Evolutionary conservation across 2,888 invertebrate genomes (phyloP), one percentile per base, ranked within the genome.

Genomic region (Salpingus planirostris): DNA sequence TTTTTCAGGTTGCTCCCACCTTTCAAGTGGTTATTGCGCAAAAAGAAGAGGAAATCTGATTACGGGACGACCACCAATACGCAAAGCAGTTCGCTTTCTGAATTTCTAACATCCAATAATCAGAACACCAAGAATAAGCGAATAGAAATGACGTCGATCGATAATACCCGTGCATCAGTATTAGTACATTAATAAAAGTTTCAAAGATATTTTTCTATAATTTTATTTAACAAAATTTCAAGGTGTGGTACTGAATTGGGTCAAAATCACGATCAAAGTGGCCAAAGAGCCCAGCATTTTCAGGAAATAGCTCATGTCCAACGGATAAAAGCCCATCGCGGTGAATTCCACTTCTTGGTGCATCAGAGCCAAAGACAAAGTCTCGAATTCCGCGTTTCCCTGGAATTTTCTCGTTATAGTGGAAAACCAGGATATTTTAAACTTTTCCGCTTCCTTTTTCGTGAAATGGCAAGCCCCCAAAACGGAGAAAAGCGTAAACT

Each of bases 41-140:
- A 47, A 27, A 55, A 46, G 26, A 38, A 46, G 29, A 36, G 46
- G 18, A 44, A 45, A 34, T n/a, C n/a, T n/a, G 34, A 40, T 3
- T 46, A 47, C n/a, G 50, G 47, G 15, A 69, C 70, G 0, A 69
- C 70, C 39, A 73, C 71, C 0, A 71, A 71, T 34, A 65, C 73
- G 15, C 65, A 72, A 43, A 73, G 71, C 21, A 58, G 55, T 33
- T 52, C 53, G 34, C 43, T 58, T 29, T 54, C 55, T 1, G 60
- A 58, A 42, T 55, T 58, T 38, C 38, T 58, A 26, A 56, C 59
- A 2, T 55, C 4, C 18, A 18, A 5, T 8, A 5, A 18, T 18
- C 18, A 18, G 5, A 18, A 18, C n/a, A n/a, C n/a, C n/a, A n/a
- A n/a, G n/a, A n/a, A n/a, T 6, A 18, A 8, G 8, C 18, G 18